Evolutionary conservation across 2,113 vertebrate genomes (phyloP).

Genomic region (Acrocephalus kingi): DNA sequence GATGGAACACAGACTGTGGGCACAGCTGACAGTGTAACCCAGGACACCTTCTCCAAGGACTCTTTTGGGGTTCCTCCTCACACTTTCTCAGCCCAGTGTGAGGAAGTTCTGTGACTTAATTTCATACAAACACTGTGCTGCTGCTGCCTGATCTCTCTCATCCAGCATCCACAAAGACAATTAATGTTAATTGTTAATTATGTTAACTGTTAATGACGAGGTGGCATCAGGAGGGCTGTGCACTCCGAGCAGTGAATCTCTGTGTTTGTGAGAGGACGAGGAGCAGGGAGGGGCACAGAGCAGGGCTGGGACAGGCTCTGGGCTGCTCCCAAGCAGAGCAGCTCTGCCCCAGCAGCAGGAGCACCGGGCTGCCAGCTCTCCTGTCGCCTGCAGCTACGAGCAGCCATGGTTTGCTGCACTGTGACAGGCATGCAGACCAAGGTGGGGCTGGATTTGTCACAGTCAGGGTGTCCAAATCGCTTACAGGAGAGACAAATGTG

Average conservation of each 20-base stretch:
- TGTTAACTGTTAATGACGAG: background rate
- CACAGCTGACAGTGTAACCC: too few relatives aligned
- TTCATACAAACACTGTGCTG: too few relatives aligned
- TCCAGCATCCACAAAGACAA: too few relatives aligned
- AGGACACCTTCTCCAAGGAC: too few relatives aligned
- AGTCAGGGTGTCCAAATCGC: background rate
- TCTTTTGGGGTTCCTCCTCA: too few relatives aligned
- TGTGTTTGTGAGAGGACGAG: background rate
- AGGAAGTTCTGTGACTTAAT: too few relatives aligned
- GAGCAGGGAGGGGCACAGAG: background rate
- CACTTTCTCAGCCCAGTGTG: too few relatives aligned
- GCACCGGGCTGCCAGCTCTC: background rate
- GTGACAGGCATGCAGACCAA: slow-evolving; percentile 55
- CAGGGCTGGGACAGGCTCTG: background rate
- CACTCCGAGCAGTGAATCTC: background rate
- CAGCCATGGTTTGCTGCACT: background rate
- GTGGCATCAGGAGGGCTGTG: background rate
- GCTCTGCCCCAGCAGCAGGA: background rate
- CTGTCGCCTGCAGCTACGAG: background rate
- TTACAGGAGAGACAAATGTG: background rate
- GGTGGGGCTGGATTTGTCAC: slow-evolving; percentile 43
- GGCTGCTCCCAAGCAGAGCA: background rate
- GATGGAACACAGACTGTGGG: too few relatives aligned
- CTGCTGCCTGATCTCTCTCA: too few relatives aligned
- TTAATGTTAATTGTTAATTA: too few relatives aligned